Evolutionary conservation across 2,888 invertebrate species (phyloP).

Genomic region (Folsomia manolachei): DNA sequence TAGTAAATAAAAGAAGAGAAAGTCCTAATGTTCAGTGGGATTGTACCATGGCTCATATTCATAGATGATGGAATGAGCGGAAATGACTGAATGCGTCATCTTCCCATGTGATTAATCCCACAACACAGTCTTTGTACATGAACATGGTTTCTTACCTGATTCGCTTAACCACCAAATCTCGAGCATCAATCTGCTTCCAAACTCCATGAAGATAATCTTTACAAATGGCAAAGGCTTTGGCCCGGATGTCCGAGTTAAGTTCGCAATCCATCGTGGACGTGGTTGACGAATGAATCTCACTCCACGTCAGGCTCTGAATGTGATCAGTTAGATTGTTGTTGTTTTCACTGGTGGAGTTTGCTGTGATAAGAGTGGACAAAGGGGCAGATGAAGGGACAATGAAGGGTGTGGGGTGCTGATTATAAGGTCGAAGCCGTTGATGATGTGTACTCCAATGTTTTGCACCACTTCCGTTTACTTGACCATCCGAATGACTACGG

Average conservation of each 20-base stretch:
- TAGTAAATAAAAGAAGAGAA: no score
- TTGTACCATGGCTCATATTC: neutral
- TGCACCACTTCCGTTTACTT: neutral
- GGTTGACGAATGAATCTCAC: conserved; percentile 8
- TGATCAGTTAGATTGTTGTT: neutral
- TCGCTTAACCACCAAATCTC: conserved; percentile 74
- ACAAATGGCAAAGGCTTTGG: conserved; percentile 80
- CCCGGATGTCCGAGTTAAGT: conserved; percentile 66
- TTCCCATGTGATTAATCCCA: neutral
- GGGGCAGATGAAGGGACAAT: neutral
- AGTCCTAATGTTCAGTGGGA: no score
- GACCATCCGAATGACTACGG: neutral
- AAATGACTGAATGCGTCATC: neutral
- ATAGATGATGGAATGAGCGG: neutral
- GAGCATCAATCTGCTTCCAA: conserved; percentile 78
- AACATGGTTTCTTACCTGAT: conserved; percentile 67
- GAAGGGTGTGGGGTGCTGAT: conserved; percentile 18
- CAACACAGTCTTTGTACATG: neutral
- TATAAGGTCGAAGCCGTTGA: conserved; percentile 9
- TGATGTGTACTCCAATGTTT: neutral
- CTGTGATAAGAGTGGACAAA: neutral
- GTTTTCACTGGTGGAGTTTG: neutral
- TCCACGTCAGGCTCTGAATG: conserved; percentile 2
- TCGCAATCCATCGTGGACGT: conserved; percentile 36
- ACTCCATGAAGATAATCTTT: conserved; percentile 83